These are phyloP conservation scores for Falco berigora DNA, from an alignment of 2,797 vertebrate genomes.

Conservation along the genomic window DNA sequence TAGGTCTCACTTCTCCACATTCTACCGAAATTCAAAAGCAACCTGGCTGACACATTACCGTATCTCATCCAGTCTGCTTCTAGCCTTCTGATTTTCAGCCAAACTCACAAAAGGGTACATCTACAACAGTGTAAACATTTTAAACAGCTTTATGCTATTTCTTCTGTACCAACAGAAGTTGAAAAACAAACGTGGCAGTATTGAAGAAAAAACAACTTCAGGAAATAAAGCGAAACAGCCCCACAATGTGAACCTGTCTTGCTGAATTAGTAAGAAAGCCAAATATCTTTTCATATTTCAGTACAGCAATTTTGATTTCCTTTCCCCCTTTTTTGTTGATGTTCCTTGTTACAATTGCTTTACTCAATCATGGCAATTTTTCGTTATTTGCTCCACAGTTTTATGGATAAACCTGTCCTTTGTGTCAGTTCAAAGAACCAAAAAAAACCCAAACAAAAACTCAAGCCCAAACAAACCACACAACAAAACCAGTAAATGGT, in stretches of 20 bases:
- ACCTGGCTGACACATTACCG: not conserved
- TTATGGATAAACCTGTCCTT: not conserved
- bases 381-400: not conserved
- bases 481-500: not conserved
- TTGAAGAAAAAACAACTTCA: not conserved
- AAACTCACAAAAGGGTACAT: not conserved
- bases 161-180: not conserved
- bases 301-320: not conserved
- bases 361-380: not conserved
- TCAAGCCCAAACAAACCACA: not conserved
- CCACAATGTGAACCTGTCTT: not conserved
- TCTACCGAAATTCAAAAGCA: not conserved
- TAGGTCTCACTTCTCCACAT: not conserved
- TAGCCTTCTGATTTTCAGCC: not conserved
- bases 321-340: not conserved
- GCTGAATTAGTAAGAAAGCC: not conserved
- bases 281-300: not conserved
- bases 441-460: not conserved
- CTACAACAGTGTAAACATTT: constrained; percentile 3
- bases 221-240: not conserved
- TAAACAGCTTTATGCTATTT: not conserved
- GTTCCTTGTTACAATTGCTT: not conserved
- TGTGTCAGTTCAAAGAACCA: not conserved
- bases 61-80: not conserved
- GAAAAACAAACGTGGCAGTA: not conserved